Evolutionary conservation across 2,888 invertebrate genomes (phyloP), one percentile per base, ranked within the genome.

Genomic region (Melolontha melolontha): DNA sequence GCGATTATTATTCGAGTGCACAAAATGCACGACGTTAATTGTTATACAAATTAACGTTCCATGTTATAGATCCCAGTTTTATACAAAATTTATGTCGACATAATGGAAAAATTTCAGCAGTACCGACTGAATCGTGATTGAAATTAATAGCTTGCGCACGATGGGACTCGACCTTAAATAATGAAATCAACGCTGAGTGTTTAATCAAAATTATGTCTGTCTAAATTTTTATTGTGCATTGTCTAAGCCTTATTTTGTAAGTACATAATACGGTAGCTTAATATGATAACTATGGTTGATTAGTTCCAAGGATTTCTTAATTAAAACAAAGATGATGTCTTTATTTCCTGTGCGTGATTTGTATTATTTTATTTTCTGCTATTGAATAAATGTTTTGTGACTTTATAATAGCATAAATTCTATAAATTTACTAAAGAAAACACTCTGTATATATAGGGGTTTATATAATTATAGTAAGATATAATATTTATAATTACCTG

Each of bases 11-110:
- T 59, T 59, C 44, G 27, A 59, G 44, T 59, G 59, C 44, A 59
- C 29, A 44, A 44, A 34, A 59, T 44, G 59, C 59, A 59, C 34
- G 59, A 44, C 59, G 59, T 59, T 59, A 59, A 59, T 59, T 59
- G 44, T 59, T 44, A 59, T 12, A 59, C 44, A 59, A 59, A 59
- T 59, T 44, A 59, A 59, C 44, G 59, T 44, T 14, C 44, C 54
- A 16, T 39, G 11, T 7, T 51, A 51, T 7, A 10, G 40, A 16
- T 14, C 54, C 54, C 29, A 47, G 41, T 59, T 42, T 44, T 14
- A 14, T 44, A 27, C 44, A 14, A 59, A 44, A 44, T 44, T 59
- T 59, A 59, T 27, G 59, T 17, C 41, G 12, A 27, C 27, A 14
- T 44, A 34, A 14, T 44, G 54, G 59, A 59, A 44, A 44, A 44